phyloP scores from a whole-genome alignment of 2,797 vertebrate species.

The Falco naumanni region DNA sequence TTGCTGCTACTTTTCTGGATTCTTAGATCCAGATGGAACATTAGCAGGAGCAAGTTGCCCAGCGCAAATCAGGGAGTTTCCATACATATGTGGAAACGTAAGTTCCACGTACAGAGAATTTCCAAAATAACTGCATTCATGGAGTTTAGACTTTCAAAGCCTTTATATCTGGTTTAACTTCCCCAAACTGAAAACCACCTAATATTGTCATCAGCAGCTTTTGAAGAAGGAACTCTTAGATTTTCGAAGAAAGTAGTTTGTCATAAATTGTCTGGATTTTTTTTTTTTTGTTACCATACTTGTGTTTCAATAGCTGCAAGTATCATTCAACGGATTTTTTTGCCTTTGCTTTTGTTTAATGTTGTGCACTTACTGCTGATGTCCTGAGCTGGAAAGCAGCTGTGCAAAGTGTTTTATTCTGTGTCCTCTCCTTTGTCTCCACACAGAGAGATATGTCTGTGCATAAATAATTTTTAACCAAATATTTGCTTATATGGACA shows the following conservation, averaged over 20 bases:
- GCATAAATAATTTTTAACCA: neutral
- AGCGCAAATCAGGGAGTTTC: neutral
- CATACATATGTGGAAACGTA: neutral
- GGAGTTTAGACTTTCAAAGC: neutral
- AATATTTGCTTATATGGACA: neutral
- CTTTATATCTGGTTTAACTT: neutral
- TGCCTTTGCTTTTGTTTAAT: neutral
- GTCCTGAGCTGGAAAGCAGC: neutral
- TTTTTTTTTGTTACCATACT: neutral
- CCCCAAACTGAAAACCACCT: neutral
- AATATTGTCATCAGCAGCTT: neutral
- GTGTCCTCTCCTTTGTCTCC: neutral
- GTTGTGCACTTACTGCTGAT: neutral
- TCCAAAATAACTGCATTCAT: neutral
- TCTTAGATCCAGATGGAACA: neutral
- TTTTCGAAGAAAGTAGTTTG: neutral
- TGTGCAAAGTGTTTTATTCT: neutral
- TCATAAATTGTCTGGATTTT: neutral
- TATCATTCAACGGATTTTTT: neutral
- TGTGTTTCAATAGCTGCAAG: neutral
- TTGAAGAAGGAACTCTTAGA: neutral
- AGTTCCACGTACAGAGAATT: neutral
- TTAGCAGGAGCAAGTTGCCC: neutral
- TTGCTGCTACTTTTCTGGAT: neutral
- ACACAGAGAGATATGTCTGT: neutral